Evolutionary conservation across 2,797 vertebrate species (phyloP), one percentile per base, ranked within the genome.

Genomic region (Eremophila alpestris): DNA sequence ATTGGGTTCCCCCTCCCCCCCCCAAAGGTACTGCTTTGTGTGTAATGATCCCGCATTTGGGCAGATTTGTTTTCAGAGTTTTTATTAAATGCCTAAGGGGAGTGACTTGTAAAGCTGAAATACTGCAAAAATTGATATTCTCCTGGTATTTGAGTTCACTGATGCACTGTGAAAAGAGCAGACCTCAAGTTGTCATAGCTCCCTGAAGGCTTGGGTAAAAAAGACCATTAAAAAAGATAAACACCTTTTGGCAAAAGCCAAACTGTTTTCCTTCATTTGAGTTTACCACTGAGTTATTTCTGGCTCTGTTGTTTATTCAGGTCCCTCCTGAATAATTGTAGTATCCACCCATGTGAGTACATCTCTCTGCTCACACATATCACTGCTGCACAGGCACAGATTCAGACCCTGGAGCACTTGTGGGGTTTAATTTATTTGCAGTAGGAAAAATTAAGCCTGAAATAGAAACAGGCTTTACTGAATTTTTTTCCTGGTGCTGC

Each of bases 251-350:
- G 75, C 60, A 83, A 81, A 86, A 91, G 58, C 30, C 78, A 91
- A 89, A 62, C 24, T 41, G 40, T 88, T 94, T 92, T 62, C 49
- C n/a, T 91, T 81, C 76, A 73, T 81, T 86, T 90, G 51, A 79
- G 52, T 88, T 95, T 93, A 76, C 51, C 55, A n/a, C 55, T 45
- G 40, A 17, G 20, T 69, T 93, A 84, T 87, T 95, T 90, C 74
- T 88, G 83, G 36, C 59, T 82, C 59, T 59, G 45, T 48, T 83
- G 55, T 84, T 93, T 94, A 64, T 90, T 87, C 52, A 82, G 38
- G 21, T 87, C 63, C 45, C 41, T 93, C 1, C 77, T 82, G 59
- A 84, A 84, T 41, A 87, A 32, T 1, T 86, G 46, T 12, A 60
- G 55, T 46, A 84, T 74, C 83, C 16, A 1, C 56, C 32, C 63